Base-by-base conservation (phyloP, 37 sponge, comb jelly and placozoan species). In the Lycopodina hypogea region DNA sequence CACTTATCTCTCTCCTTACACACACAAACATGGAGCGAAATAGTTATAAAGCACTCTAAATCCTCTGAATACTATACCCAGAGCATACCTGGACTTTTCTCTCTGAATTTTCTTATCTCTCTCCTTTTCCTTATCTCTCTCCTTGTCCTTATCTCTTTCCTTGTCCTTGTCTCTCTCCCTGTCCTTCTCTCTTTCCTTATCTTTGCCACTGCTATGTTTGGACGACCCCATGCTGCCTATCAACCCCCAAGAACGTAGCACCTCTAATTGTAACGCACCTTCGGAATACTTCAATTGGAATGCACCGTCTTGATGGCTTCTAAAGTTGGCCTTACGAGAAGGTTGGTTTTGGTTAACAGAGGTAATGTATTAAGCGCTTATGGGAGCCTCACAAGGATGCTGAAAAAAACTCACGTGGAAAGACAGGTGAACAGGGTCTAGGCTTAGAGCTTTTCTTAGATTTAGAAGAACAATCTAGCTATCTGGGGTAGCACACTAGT, bases 371-470 rank as follows among this genome's bases (percentile, higher is more conserved):
- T 42, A 9, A 11, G 8, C 2, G 87, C 87, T 30, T 80, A 74
- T 22, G 45, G 39, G n/a, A 1, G 8, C 26, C 36, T 86, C 17
- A 66, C 38, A 15, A 86, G 71, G 21, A 75, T 86, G n/a, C 48
- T 86, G 81, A 42, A 9, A 15, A 86, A 80, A 26, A 79, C 79
- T 45, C 76, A 81, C 28, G 23, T 86, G 19, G 38, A 55, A 22
- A 64, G 62, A 32, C 73, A 80, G 60, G 87, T 86, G 33, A 15
- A n/a, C n/a, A n/a, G n/a, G n/a, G n/a, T n/a, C n/a, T n/a, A n/a
- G n/a, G n/a, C n/a, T n/a, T n/a, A n/a, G n/a, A n/a, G n/a, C n/a
- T n/a, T n/a, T n/a, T n/a, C n/a, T n/a, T n/a, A n/a, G n/a, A n/a
- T n/a, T n/a, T n/a, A n/a, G n/a, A n/a, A n/a, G n/a, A n/a, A n/a